A percentile compares a stretch with the other conserved stretches of the same genome.
phyloP scores from a whole-genome alignment of 2,113 vertebrate species.

The Tachysurus vachellii region DNA sequence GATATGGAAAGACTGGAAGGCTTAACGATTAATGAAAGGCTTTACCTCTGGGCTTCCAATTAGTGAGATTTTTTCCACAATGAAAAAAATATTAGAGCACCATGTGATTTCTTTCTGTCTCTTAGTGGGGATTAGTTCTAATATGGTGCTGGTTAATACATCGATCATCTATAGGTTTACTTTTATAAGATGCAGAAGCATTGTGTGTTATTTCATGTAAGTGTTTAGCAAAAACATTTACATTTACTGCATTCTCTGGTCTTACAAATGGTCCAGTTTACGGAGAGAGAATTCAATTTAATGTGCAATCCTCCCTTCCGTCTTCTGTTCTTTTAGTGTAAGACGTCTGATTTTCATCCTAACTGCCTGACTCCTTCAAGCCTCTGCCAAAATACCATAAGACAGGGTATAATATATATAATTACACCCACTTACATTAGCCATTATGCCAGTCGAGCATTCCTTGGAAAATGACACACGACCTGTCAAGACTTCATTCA shows the following conservation, averaged over 20 bases:
- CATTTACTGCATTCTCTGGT: conserved; percentile 69
- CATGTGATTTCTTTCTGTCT: conserved; percentile 26
- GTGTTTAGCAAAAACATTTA: conserved; percentile 43
- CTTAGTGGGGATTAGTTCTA: conserved; percentile 34
- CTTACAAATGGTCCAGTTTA: conserved; percentile 57
- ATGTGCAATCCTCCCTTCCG: conserved; percentile 53
- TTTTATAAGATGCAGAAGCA: not conserved
- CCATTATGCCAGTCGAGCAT: conserved; percentile 85
- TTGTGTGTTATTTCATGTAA: not conserved
- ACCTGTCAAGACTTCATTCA: conserved; percentile 88
- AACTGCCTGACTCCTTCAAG: conserved; percentile 79
- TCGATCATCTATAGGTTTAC: not conserved
- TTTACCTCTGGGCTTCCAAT: conserved; percentile 72
- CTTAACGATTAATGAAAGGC: conserved; percentile 71
- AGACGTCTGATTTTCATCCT: conserved; percentile 73
- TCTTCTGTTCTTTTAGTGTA: conserved; percentile 61
- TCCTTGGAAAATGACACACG: conserved; percentile 83
- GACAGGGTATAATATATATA: conserved; percentile 88
- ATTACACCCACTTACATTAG: conserved; percentile 86
- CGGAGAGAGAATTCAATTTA: conserved; percentile 9
- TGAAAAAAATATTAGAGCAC: conserved; percentile 55
- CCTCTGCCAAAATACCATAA: conserved; percentile 85
- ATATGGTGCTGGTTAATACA: conserved; percentile 15
- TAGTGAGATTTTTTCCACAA: conserved; percentile 55
- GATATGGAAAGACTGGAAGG: conserved; percentile 57